Percentiles rank a stretch among this genome's conserved stretches.
phyloP scores from a whole-genome alignment of 2,797 vertebrate species.

The Steatocranus sp. region DNA sequence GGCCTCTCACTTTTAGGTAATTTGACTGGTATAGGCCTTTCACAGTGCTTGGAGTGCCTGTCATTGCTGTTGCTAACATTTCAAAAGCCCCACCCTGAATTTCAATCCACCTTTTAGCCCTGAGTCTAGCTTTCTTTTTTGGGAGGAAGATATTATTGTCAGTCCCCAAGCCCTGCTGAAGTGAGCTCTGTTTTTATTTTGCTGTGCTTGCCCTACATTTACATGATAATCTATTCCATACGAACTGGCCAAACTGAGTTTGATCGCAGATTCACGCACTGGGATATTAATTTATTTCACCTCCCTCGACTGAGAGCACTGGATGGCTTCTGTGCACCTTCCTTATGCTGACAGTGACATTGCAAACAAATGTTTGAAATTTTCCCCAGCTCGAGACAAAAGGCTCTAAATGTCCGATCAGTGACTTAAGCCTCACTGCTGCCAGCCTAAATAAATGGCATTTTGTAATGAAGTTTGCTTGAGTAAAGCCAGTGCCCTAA shows the following conservation, averaged over 20 bases:
- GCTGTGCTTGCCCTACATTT: not conserved
- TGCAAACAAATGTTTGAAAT: conserved; percentile 1
- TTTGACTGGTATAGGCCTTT: not conserved
- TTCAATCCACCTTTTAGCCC: not conserved
- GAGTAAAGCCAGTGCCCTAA: conserved; percentile 17
- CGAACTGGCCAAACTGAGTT: not conserved
- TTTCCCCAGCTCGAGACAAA: not conserved
- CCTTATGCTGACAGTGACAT: not conserved
- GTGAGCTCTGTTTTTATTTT: not conserved
- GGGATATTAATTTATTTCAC: not conserved
- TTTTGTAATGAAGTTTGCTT: conserved; percentile 34
- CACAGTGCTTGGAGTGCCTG: not conserved
- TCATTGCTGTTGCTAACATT: not conserved
- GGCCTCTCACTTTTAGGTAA: not conserved
- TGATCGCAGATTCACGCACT: not conserved
- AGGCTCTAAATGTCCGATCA: conserved; percentile 1
- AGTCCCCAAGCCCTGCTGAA: not conserved
- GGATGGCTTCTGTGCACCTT: not conserved
- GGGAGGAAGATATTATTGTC: not conserved
- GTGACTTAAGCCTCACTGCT: conserved; percentile 19
- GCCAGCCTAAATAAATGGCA: conserved; percentile 24
- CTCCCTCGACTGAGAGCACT: not conserved
- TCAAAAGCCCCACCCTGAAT: not conserved
- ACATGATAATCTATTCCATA: not conserved
- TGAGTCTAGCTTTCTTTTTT: not conserved